phyloP scores from a whole-genome alignment of 2,113 vertebrate genomes.

The Physeter macrocephalus region DNA sequence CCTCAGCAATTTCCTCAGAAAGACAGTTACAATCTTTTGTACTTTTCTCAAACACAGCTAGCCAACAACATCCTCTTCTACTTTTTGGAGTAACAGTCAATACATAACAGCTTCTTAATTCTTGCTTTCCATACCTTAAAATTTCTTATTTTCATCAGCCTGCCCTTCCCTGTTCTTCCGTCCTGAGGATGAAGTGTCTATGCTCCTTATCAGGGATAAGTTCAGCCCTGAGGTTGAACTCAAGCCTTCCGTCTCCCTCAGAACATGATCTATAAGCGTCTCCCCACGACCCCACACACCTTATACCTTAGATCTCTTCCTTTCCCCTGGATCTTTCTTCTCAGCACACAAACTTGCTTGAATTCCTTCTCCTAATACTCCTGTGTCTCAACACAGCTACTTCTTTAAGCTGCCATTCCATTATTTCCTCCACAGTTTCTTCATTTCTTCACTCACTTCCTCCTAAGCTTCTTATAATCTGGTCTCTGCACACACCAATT shows the following conservation, averaged over 20 bases:
- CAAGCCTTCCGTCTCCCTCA: neutral
- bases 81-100: neutral
- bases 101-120: neutral
- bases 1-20: neutral
- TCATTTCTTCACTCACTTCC: neutral
- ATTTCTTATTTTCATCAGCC: neutral
- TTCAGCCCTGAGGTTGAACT: neutral
- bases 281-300: fast-evolving
- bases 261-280: neutral
- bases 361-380: neutral
- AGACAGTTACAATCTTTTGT: neutral
- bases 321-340: neutral
- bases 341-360: neutral
- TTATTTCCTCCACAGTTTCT: neutral
- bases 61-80: neutral
- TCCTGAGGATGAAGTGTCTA: neutral
- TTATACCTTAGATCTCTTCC: neutral
- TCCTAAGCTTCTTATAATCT: neutral
- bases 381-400: neutral
- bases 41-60: neutral
- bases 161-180: neutral
- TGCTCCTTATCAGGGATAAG: neutral
- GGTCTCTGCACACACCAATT: neutral
- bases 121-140: neutral
- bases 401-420: neutral